A percentile compares a stretch with the other conserved stretches of the same genome.
These are phyloP conservation scores for Drosophila pandora DNA, from an alignment of 1,140 invertebrate species.

Conservation along the genomic window DNA sequence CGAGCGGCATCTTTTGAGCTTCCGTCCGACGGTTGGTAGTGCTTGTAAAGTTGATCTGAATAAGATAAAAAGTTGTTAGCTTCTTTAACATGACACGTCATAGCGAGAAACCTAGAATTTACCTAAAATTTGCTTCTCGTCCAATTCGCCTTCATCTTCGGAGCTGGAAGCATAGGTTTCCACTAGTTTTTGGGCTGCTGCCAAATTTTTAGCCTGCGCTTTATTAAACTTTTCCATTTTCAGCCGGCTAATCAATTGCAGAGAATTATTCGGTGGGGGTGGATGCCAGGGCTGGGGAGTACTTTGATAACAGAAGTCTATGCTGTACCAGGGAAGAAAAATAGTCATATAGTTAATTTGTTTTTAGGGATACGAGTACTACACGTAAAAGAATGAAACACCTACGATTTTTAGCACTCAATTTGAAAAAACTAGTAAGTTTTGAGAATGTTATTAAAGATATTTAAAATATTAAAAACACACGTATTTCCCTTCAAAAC, in stretches of 20 bases:
- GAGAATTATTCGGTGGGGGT: slow-evolving; percentile 12
- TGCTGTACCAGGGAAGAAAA: not conserved
- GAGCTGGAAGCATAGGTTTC: slow-evolving; percentile 85
- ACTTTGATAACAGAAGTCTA: slow-evolving; percentile 15
- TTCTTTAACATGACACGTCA: slow-evolving; percentile 50
- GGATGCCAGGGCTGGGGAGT: slow-evolving; percentile 17
- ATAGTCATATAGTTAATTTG: not conserved
- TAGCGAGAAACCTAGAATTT: slow-evolving; percentile 3
- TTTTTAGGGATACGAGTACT: not conserved
- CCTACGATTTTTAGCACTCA: too few species aligned
- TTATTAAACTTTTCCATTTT: slow-evolving; percentile 67
- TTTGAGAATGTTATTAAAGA: too few species aligned
- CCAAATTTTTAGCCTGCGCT: slow-evolving; percentile 86
- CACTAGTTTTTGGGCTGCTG: slow-evolving; percentile 85
- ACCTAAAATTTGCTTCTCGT: slow-evolving; percentile 85
- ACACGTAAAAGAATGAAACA: too few species aligned
- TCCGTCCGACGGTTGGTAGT: slow-evolving; percentile 43
- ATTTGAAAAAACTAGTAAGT: too few species aligned
- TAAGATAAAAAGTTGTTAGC: slow-evolving; percentile 10
- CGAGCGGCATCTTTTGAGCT: slow-evolving; percentile 83
- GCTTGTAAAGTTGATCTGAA: slow-evolving; percentile 62
- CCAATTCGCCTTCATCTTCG: slow-evolving; percentile 85
- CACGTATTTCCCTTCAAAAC: too few species aligned
- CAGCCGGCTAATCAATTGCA: slow-evolving; percentile 33
- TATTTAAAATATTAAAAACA: too few species aligned